Percentiles rank a stretch among this genome's conserved stretches.
Conservation (phyloP, 2,888 invertebrate species). For the Dioctria linearis region DNA sequence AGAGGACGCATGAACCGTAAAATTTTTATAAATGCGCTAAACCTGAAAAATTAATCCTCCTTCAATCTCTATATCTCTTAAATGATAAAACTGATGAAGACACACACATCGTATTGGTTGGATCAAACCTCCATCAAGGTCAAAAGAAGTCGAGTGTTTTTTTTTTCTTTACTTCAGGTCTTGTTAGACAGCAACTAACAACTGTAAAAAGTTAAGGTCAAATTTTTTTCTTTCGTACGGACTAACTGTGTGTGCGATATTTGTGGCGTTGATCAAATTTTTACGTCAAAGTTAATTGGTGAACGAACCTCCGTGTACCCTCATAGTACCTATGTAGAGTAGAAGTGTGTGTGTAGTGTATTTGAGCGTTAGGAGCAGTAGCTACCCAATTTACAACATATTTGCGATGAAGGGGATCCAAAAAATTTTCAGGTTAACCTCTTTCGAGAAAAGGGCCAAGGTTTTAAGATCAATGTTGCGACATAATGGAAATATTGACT, state of each 20-base stretch:
- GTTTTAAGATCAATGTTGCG: not conserved
- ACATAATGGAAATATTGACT: no score
- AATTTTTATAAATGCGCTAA: no score
- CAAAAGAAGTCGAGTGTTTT: not conserved
- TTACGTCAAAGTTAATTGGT: not conserved
- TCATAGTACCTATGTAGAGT: no score
- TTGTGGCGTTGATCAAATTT: conserved; percentile 15
- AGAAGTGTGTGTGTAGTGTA: no score
- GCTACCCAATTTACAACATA: not conserved
- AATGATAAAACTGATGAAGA: conserved; percentile 16
- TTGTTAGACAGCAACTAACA: conserved; percentile 12
- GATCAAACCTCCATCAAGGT: conserved; percentile 26
- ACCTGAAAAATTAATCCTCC: no score
- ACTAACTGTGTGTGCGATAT: conserved; percentile 7
- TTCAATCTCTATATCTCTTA: no score
- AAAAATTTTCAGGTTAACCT: not conserved
- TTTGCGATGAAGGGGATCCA: not conserved
- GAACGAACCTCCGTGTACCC: no score
- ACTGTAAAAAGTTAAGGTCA: conserved; percentile 44
- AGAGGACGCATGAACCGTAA: no score
- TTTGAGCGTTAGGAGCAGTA: no score
- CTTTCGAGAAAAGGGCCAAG: conserved; percentile 12
- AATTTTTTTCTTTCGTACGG: conserved; percentile 10
- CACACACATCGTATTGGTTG: not conserved
- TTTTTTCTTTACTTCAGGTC: conserved; percentile 38